Base-by-base conservation (phyloP, 2,888 invertebrate genomes). In the Anagyrus pseudococci region DNA sequence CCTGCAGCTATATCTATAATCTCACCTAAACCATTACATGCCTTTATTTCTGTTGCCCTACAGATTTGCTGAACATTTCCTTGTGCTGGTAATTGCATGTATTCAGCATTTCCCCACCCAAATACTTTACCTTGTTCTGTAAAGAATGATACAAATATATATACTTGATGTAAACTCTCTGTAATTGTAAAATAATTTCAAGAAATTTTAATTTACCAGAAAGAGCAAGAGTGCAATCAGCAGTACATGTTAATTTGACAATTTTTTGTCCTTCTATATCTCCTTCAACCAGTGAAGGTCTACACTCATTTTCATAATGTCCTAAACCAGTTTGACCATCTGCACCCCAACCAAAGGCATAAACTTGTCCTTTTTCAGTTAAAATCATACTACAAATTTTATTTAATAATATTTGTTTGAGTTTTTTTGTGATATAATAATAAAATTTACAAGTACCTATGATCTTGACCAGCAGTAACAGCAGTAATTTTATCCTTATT, bases 51-150 rank as follows among this genome's bases (percentile, higher is more conserved):
- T 41, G 86, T 87, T 0, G 96, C 91, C 70, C 84, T 84, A 74
- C 88, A 88, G 4, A 95, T 83, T 81, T 95, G 95, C 71, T 90
- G 90, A 48, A 82, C 81, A 8, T 83, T 81, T 10, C 77, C 82
- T 62, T 78, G 74, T 72, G 84, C 81, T 25, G 86, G 83, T 40
- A 98, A 83, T 79, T 98, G 98, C 0, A 89, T 89, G 75, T 96
- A 97, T 82, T 98, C 98, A 0, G 92, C 90, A 80, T 96, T 98
- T 7, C 98, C 98, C 97, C 98, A 98, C 1, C 96, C 98, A 82
- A 96, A 98, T 1, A 96, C 85, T 73, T 96, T 92, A 3, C 97
- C 96, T 72, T 89, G 88, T 68, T 94, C 93, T 91, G 74, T 50
- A 40, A 44, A 58, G 43, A 48, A 15, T n/a, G n/a, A n/a, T n/a